A percentile compares a stretch with the other conserved stretches of the same genome.
phyloP scores from a whole-genome alignment of 2,113 vertebrate genomes.

The Sprattus sprattus region DNA sequence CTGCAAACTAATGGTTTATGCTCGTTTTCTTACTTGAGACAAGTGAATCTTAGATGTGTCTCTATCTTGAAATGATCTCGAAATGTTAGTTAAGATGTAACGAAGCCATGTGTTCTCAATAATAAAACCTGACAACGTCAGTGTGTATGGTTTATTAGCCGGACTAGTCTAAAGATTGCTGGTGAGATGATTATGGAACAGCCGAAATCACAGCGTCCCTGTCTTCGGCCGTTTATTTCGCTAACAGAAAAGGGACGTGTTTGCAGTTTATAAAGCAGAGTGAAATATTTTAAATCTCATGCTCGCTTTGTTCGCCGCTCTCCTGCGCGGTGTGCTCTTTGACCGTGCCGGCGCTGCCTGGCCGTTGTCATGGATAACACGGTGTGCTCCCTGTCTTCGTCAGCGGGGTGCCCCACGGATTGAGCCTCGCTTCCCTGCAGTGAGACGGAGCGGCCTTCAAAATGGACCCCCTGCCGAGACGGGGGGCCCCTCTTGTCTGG shows the following conservation, averaged over 20 bases:
- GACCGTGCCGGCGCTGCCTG: conserved; percentile 67
- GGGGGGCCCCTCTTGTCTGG: conserved; percentile 63
- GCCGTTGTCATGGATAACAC: conserved; percentile 78
- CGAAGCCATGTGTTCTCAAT: conserved; percentile 13
- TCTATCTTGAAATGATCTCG: neutral
- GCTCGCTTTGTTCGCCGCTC: conserved; percentile 71
- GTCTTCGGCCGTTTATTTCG: conserved; percentile 27
- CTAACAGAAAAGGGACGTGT: conserved; percentile 56
- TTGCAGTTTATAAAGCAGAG: conserved; percentile 63
- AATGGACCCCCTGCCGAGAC: conserved; percentile 63
- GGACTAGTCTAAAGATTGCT: neutral
- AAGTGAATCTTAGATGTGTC: neutral
- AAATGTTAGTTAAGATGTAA: neutral
- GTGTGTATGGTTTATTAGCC: conserved; percentile 11
- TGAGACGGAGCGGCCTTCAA: conserved; percentile 75
- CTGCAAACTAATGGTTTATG: neutral
- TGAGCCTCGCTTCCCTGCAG: conserved; percentile 61
- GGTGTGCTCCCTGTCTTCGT: conserved; percentile 71
- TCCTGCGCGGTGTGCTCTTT: conserved; percentile 66
- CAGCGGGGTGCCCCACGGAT: conserved; percentile 70
- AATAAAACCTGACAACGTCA: conserved; percentile 19
- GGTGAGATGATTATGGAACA: conserved; percentile 21
- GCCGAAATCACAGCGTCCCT: conserved; percentile 31
- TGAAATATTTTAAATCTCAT: conserved; percentile 69
- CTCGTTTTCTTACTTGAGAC: neutral